Base-by-base conservation (phyloP, 1,140 invertebrate genomes). In the Hyphantria cunea region DNA sequence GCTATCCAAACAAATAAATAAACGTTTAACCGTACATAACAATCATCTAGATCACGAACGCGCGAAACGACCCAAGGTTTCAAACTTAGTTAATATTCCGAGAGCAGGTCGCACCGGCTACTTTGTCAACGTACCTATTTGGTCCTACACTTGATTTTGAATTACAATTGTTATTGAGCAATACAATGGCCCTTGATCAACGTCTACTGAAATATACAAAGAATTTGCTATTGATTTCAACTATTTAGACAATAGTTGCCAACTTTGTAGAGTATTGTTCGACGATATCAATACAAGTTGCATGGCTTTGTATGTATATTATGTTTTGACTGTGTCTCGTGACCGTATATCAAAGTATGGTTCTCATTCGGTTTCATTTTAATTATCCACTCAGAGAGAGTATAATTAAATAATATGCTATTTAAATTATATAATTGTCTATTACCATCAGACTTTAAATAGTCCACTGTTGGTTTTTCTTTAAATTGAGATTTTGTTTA, bases 81-180 rank as follows among this genome's bases (percentile, higher is more conserved):
- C 17, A 37, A 55, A 47, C 59, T 66, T 82, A 65, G 65, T 86
- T 84, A 83, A 74, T 83, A 85, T 86, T 84, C 82, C 50, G 70
- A 56, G 64, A 64, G 62, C 37, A 39, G 37, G 37, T 53, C 52
- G 41, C 14, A 34, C 50, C 56, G 53, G 48, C 65, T 60, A 84
- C 82, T 76, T 70, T 76, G 83, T 82, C 68, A 72, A 69, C 82
- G 65, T 79, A n/a, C n/a, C n/a, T n/a, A 81, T 87, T 85, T 87
- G 84, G 82, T 70, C 62, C 70, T 70, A 59, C 70, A 70, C 63
- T 72, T 81, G 76, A 78, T 82, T 82, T 74, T 66, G 74, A 80
- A 84, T 86, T 64, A 79, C 79, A 84, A 86, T 87, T 79, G 77
- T 78, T 70, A 72, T 87, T 84, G 76, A 68, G 76, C 76, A 78